These are phyloP conservation scores for Ornithoptera alexandrae DNA, from an alignment of 2,888 invertebrate species.

Conservation along the genomic window DNA sequence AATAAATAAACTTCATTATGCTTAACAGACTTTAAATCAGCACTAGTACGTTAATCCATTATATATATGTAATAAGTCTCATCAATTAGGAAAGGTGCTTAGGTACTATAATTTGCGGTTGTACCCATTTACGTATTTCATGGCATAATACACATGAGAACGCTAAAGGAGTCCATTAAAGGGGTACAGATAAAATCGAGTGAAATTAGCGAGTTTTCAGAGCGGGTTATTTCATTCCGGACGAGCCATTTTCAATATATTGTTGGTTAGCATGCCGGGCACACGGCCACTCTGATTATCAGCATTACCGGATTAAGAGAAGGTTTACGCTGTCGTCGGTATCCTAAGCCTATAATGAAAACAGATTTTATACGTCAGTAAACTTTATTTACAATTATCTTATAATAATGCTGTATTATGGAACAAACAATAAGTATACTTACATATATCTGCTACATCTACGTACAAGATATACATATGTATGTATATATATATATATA, in stretches of 20 bases:
- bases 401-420: background rate
- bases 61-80: background rate
- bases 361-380: background rate
- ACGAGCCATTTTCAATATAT: conserved; percentile 12
- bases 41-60: background rate
- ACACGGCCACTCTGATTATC: conserved; percentile 10
- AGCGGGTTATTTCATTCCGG: conserved; percentile 4
- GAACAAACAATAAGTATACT: too few relatives aligned
- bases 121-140: conserved; percentile 16
- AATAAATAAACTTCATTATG: too few relatives aligned
- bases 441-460: too few relatives aligned
- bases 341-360: background rate
- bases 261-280: conserved; percentile 12
- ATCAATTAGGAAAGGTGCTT: conserved; percentile 1
- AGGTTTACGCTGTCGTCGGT: conserved; percentile 1
- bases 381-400: background rate
- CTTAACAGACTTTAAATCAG: background rate
- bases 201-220: conserved; percentile 9
- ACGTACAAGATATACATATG: background rate
- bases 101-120: background rate
- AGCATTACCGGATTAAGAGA: conserved; percentile 2
- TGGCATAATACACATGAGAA: conserved; percentile 16
- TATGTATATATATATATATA: background rate
- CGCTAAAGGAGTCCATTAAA: conserved; percentile 2
- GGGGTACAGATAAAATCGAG: conserved; percentile 9